Evolutionary conservation across 2,113 vertebrate species (phyloP).

Genomic region (Proterorhinus semilunaris): DNA sequence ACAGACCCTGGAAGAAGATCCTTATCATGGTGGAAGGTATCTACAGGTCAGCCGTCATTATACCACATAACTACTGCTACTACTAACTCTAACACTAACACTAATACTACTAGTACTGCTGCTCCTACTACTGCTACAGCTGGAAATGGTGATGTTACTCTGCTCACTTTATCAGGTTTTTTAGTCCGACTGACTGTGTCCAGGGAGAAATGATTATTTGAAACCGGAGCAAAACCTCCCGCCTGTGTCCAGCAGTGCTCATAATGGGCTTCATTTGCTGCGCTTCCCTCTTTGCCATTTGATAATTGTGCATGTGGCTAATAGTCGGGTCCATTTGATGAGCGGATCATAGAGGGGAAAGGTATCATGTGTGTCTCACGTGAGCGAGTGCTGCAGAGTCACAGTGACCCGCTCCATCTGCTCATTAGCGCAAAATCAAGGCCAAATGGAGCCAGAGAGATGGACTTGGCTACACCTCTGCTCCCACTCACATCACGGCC

Average conservation of each 20-base stretch:
- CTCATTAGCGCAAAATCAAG: conserved; percentile 73
- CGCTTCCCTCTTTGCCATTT: conserved; percentile 33
- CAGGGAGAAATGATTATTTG: conserved; percentile 37
- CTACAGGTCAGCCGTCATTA: conserved; percentile 83
- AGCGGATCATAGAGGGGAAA: conserved; percentile 36
- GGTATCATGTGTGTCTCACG: conserved; percentile 55
- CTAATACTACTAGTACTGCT: not conserved
- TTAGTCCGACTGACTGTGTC: conserved; percentile 1
- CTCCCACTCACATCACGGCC: conserved; percentile 45
- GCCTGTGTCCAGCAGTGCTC: conserved; percentile 33
- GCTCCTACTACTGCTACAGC: not conserved
- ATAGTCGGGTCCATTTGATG: conserved; percentile 48
- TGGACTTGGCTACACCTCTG: conserved; percentile 59
- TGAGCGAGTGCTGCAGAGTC: conserved; percentile 52
- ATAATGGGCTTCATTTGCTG: conserved; percentile 48
- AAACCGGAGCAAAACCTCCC: conserved; percentile 44
- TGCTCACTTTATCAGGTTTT: conserved; percentile 18
- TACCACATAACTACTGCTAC: not conserved
- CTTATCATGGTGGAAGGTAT: conserved; percentile 93
- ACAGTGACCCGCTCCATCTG: conserved; percentile 71
- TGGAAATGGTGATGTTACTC: not conserved
- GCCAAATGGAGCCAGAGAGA: conserved; percentile 68
- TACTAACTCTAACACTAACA: not conserved
- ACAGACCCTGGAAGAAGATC: conserved; percentile 92
- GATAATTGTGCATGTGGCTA: conserved; percentile 27